A percentile compares a stretch with the other conserved stretches of the same genome.
phyloP scores from a whole-genome alignment of 2,797 vertebrate genomes.

The Ctenopoma multispine region DNA sequence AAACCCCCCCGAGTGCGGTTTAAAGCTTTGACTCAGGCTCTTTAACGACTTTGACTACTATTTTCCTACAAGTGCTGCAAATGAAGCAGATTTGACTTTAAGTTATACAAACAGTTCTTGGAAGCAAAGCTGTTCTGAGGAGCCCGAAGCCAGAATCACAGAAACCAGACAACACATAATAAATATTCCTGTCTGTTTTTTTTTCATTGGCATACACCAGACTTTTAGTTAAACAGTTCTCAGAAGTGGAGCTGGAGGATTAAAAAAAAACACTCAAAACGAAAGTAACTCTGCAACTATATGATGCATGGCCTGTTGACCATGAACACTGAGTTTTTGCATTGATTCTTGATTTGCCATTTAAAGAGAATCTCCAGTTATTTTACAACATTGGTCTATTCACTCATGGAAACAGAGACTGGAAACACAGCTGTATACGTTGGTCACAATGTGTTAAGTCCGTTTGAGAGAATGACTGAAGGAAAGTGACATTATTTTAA shows the following conservation, averaged over 20 bases:
- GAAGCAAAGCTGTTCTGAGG: constrained; percentile 33
- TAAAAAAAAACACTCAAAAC: neutral
- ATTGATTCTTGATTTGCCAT: neutral
- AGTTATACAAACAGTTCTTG: constrained; percentile 47
- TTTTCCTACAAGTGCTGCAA: constrained; percentile 49
- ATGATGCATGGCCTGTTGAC: neutral
- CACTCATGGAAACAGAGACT: neutral
- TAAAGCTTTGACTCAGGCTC: constrained; percentile 13
- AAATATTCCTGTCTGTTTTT: constrained; percentile 45
- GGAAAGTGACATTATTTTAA: neutral
- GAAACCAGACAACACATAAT: constrained; percentile 52
- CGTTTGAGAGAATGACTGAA: too few species aligned
- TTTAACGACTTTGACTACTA: constrained; percentile 19
- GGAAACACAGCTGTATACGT: neutral
- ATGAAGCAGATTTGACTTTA: constrained; percentile 36
- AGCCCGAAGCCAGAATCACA: constrained; percentile 42
- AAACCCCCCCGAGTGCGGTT: constrained; percentile 6
- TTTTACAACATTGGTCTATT: neutral
- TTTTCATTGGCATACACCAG: constrained; percentile 14
- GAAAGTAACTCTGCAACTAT: neutral
- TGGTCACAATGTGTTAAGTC: neutral
- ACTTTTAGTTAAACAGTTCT: constrained; percentile 25
- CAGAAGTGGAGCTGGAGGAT: constrained; percentile 26
- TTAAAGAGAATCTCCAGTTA: neutral
- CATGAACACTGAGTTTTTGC: too few species aligned